Evolutionary conservation across 2,888 invertebrate genomes (phyloP), one percentile per base, ranked within the genome.

Genomic region (Aleiodes testaceus): DNA sequence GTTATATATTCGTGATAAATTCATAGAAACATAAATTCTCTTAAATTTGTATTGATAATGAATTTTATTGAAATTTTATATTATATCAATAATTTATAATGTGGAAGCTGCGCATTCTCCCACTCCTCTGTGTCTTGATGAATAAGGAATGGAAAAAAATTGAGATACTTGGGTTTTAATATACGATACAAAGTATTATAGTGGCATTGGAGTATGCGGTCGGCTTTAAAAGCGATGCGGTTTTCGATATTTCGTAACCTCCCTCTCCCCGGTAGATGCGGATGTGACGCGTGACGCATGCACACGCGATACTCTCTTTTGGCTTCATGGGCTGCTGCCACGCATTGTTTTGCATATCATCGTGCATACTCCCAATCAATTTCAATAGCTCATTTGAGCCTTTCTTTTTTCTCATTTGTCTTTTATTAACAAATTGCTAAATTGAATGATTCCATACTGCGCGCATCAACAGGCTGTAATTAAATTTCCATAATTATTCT

Each of bases 231-330:
- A 76, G 75, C 76, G 73, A 72, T 79, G 78, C 72, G 76, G 75
- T 79, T 79, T 78, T 77, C 73, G 75, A 78, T 75, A 74, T 80
- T 80, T 80, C 79, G 77, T 73, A 76, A 79, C 72, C 68, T 36
- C 26, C 53, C 26, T 53, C 53, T 18, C 3, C 59, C 36, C 16
- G 59, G 75, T 72, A 74, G 70, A 75, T 74, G 73, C 74, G 75
- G 75, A 76, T 76, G 74, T 69, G 72, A 76, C 73, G 75, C 72
- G 73, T 75, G 72, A 75, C 72, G 71, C 70, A 70, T 66, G 53
- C 68, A 75, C 76, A 76, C 75, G 75, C 76, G 75, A 76, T 76
- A 36, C 7, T 47, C 50, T 66, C 59, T 69, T 55, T 70, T 45
- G 26, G 70, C 59, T 61, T 63, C 66, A 65, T 63, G 71, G 59